A percentile compares a stretch with the other conserved stretches of the same genome.
phyloP scores from a whole-genome alignment of 2,888 invertebrate species.

The Ditylenchus weischeri region DNA sequence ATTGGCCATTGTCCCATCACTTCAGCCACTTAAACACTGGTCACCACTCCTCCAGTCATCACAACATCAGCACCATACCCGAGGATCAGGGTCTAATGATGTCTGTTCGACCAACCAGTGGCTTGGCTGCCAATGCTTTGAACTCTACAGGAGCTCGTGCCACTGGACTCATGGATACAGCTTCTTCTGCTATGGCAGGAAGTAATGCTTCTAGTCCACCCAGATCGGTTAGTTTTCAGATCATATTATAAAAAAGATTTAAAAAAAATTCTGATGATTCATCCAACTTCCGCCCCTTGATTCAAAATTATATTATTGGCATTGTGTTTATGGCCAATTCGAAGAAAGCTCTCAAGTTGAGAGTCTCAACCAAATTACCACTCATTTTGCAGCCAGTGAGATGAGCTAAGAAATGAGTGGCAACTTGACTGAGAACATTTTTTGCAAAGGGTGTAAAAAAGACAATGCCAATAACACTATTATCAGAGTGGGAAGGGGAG shows the following conservation, averaged over 20 bases:
- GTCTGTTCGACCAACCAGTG: conserved; percentile 20
- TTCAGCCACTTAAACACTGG: conserved; percentile 1
- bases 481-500: no score
- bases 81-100: conserved; percentile 33
- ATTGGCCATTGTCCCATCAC: conserved; percentile 2
- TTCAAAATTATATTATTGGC: no score
- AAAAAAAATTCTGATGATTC: no score
- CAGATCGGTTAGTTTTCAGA: conserved; percentile 11
- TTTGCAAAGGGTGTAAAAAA: no score
- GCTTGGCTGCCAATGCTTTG: not conserved
- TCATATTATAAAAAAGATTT: not conserved
- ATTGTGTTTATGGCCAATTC: no score
- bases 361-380: no score
- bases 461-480: no score
- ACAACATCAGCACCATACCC: conserved; percentile 23
- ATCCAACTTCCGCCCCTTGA: no score
- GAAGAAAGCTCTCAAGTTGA: no score
- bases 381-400: no score
- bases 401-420: no score
- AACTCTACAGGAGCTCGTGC: conserved; percentile 1
- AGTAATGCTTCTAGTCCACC: conserved; percentile 5
- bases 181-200: not conserved
- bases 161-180: not conserved
- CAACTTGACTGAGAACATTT: no score
- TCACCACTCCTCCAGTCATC: conserved; percentile 8